phyloP scores from a whole-genome alignment of 2,797 vertebrate genomes.

The Gephyroberyx darwinii region DNA sequence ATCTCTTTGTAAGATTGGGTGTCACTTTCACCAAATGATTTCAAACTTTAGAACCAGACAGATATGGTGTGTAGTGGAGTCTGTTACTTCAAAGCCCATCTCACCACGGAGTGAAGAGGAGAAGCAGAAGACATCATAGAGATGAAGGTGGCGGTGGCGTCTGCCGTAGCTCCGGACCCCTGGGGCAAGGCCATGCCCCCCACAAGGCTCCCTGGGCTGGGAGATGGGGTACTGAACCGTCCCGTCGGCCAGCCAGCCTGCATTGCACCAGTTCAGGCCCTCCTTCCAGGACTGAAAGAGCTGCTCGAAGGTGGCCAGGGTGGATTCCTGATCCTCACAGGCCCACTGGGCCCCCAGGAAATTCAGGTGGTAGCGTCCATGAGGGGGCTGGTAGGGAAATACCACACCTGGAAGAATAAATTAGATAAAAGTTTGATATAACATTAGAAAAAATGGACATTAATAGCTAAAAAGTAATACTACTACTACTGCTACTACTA shows the following conservation, averaged over 20 bases:
- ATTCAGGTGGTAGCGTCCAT: conserved; percentile 86
- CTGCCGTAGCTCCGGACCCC: conserved; percentile 87
- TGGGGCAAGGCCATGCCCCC: conserved; percentile 79
- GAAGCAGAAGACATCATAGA: conserved; percentile 91
- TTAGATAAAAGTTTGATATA: background rate
- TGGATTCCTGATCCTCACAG: conserved; percentile 85
- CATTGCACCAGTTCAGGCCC: conserved; percentile 91
- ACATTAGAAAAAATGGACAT: background rate
- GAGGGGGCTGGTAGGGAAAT: conserved; percentile 88
- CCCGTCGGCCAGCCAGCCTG: conserved; percentile 89
- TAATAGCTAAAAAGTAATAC: background rate
- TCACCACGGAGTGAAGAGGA: conserved; percentile 83
- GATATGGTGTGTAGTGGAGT: no score
- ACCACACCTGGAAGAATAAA: conserved; percentile 81
- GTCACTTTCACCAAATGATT: no score
- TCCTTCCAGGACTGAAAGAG: conserved; percentile 88
- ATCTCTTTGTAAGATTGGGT: no score
- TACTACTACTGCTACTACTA: no score
- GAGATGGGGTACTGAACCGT: conserved; percentile 90
- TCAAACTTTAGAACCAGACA: background rate
- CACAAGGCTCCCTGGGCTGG: conserved; percentile 81
- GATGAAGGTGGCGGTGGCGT: conserved; percentile 80
- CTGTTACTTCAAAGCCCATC: background rate
- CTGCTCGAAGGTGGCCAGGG: conserved; percentile 87
- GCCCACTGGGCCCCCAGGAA: conserved; percentile 83